Base-by-base conservation (phyloP, 2,797 vertebrate species). In the Pachyuromys duprasi region DNA sequence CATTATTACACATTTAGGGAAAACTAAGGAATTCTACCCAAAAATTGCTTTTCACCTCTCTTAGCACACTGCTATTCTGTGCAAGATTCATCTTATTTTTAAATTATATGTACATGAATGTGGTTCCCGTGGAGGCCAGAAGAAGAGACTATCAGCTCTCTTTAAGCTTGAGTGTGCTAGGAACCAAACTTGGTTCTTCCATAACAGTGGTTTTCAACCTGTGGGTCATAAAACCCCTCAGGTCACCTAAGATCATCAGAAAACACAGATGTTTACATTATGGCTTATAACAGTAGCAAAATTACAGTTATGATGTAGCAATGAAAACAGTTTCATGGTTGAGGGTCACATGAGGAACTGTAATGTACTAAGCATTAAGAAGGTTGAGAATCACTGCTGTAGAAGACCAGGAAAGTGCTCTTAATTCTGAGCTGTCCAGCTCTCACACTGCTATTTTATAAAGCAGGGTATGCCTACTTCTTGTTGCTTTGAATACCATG, bases 1-100 rank as follows among this genome's bases (percentile, higher is more conserved):
- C 57, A 45, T 17, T 92, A 63, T 39, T 95, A 82, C 0, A 81
- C 26, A 90, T 53, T 80, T 67, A 45, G 75, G 57, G 80, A 97
- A 96, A 96, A 91, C 39, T 45, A 93, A 95, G 22, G 2, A 22
- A 87, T 89, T 67, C 49, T 65, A 63, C 36, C 82, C 83, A 92
- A 81, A 91, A 83, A 49, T 9, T 49, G 74, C 12, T 83, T 90
- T 91, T 78, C 49, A 28, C 76, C 28, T 88, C 81, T 70, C 83
- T 81, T 78, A 62, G 42, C 55, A 92, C 28, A 94, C 12, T 89
- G 31, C 67, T 74, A 87, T 57, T 74, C 60, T 87, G 28, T 55
- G 18, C 18, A 36, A 55, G 39, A 86, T 36, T 70, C 55, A 36
- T 79, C 55, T 57, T 80, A 79, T 86, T 86, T 53, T 69, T 53